Evolutionary conservation across 2,888 invertebrate genomes (phyloP).

Genomic region (Rotaria sp.): DNA sequence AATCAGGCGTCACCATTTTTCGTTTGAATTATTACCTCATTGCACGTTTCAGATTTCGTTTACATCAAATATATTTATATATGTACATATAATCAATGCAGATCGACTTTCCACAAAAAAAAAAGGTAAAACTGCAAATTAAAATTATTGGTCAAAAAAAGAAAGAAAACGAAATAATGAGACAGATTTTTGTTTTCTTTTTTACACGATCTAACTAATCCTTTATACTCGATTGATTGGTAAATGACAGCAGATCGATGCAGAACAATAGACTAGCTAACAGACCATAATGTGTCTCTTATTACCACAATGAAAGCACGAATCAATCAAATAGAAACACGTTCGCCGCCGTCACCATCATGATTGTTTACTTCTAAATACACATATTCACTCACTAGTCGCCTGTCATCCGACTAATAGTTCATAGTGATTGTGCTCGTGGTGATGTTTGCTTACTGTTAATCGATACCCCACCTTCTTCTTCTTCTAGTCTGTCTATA

Average conservation of each 20-base stretch:
- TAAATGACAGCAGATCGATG: slow-evolving; percentile 19
- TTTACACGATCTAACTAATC: neutral
- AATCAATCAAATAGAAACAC: slow-evolving; percentile 22
- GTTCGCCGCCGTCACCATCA: neutral
- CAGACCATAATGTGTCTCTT: slow-evolving; percentile 20
- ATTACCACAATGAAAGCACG: slow-evolving; percentile 19
- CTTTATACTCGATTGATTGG: slow-evolving; percentile 18
- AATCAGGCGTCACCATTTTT: neutral
- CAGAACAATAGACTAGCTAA: slow-evolving; percentile 4
- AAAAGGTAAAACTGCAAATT: neutral
- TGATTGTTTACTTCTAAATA: slow-evolving; percentile 11
- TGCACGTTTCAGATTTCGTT: neutral
- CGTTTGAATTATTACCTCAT: neutral
- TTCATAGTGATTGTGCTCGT: slow-evolving; percentile 12
- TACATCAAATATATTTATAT: neutral
- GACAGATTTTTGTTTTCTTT: neutral
- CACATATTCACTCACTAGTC: neutral
- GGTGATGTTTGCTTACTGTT: slow-evolving; percentile 10
- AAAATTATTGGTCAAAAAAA: neutral
- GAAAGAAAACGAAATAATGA: neutral
- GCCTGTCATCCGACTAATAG: slow-evolving; percentile 15
- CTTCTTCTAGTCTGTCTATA: neutral
- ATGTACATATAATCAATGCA: neutral
- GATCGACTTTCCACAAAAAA: slow-evolving; percentile 1
- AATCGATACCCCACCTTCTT: slow-evolving; percentile 17